Evolutionary conservation across 2,797 vertebrate genomes (phyloP).

Genomic region (Cossypha niveicapilla): DNA sequence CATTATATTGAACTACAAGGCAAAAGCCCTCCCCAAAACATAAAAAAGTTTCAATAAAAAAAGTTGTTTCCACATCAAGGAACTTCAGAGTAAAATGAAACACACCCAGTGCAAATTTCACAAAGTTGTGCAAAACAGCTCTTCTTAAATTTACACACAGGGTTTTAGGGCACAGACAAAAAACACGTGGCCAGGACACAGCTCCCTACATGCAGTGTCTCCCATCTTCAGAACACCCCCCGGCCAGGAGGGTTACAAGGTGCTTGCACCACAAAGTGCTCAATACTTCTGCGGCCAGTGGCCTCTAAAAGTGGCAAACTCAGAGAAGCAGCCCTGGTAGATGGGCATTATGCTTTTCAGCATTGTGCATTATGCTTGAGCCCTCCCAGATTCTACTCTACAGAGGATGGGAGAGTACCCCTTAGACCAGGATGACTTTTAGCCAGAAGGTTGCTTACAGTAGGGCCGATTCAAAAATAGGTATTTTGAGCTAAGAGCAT

Average conservation of each 20-base stretch:
- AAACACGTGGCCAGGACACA: fast-evolving
- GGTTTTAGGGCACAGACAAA: background rate
- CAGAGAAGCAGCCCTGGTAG: background rate
- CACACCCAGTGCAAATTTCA: background rate
- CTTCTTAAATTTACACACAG: background rate
- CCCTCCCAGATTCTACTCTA: background rate
- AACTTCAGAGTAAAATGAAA: background rate
- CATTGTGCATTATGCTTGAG: background rate
- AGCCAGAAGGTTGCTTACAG: background rate
- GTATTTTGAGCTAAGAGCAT: background rate
- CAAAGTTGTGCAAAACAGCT: background rate
- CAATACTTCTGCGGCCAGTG: background rate
- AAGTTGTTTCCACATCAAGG: background rate
- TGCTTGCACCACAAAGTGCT: fast-evolving
- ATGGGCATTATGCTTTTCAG: background rate
- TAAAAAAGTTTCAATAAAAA: background rate
- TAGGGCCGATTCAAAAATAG: fast-evolving
- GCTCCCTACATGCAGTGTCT: background rate
- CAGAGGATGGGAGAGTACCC: background rate
- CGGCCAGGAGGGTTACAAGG: background rate
- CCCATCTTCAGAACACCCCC: background rate
- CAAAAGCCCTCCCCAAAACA: background rate
- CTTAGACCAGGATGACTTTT: background rate
- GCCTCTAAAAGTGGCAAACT: background rate
- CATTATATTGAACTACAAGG: fast-evolving